These are phyloP conservation scores for Lepeophtheirus nordmannii DNA, from an alignment of 2,888 invertebrate species.

Conservation along the genomic window DNA sequence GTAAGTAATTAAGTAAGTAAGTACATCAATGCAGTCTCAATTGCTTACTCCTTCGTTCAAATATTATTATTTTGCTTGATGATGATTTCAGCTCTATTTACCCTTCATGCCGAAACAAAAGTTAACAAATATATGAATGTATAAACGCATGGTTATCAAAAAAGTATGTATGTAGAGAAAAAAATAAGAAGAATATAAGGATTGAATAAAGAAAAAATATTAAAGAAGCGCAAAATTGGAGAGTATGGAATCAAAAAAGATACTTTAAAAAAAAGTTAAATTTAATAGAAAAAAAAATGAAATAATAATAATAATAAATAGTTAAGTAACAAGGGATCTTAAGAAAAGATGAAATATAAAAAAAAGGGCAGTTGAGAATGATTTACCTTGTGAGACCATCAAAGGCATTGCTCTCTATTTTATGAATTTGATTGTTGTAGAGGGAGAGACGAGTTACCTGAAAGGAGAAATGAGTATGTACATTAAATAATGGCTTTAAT, in stretches of 20 bases:
- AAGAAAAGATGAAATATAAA: constrained; percentile 12
- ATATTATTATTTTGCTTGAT: too few species aligned
- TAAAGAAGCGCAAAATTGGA: neutral
- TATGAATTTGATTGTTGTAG: constrained; percentile 27
- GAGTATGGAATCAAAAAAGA: neutral
- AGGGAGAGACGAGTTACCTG: constrained; percentile 25
- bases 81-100: too few species aligned
- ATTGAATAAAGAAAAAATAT: neutral
- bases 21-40: too few species aligned
- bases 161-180: too few species aligned
- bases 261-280: neutral
- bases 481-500: too few species aligned
- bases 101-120: too few species aligned
- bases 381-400: constrained; percentile 28
- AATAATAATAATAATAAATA: constrained; percentile 16
- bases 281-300: neutral
- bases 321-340: neutral
- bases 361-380: neutral
- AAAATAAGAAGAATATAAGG: too few species aligned
- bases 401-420: constrained; percentile 30
- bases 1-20: too few species aligned
- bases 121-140: too few species aligned
- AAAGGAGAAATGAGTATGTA: neutral
- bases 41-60: too few species aligned
- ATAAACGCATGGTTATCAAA: too few species aligned